Base-by-base conservation (phyloP, 2,797 vertebrate genomes). In the Loris lydekkerianus region DNA sequence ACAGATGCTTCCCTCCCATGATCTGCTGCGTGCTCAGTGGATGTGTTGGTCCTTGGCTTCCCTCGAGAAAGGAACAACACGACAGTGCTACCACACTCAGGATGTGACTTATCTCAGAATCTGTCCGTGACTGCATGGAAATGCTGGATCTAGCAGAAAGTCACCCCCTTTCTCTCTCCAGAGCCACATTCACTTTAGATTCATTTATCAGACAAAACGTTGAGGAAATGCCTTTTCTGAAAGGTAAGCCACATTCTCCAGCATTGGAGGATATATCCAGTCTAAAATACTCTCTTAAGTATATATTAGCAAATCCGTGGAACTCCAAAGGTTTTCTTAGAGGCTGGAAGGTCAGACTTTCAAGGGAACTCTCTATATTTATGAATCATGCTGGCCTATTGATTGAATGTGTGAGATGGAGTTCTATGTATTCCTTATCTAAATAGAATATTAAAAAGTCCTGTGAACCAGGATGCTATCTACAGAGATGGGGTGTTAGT, bases 401-500 rank as follows among this genome's bases (percentile, higher is more conserved):
- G 82, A 97, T 96, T 92, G 76, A 94, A 89, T 70, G 77, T 27
- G 58, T 92, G 83, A 92, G 65, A 49, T 81, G 81, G 63, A 85
- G 67, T 93, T 96, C 61, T 91, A 95, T 69, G 37, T 93, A 46
- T 89, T 65, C 86, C 80, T 95, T 96, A 93, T 89, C 83, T 82
- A 96, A 96, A 96, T 61, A 88, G 61, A 96, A 87, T 49, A 78
- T 53, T 91, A 96, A 96, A 95, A 77, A 75, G 53, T 94, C 87
- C 76, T 86, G 10, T 56, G 49, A 67, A 69, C 31, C 63, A 69
- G 25, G 25, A 63, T 91, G 34, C 40, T 73, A n/a, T 69, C 75
- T 37, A 81, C 10, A 86, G 67, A 58, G 46, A 96, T 18, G 11
- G 60, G 9, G 9, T 84, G 83, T 93, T 85, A 37, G n/a, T 67